phyloP scores from a whole-genome alignment of 2,797 vertebrate species.

The Eulemur albifrons region DNA sequence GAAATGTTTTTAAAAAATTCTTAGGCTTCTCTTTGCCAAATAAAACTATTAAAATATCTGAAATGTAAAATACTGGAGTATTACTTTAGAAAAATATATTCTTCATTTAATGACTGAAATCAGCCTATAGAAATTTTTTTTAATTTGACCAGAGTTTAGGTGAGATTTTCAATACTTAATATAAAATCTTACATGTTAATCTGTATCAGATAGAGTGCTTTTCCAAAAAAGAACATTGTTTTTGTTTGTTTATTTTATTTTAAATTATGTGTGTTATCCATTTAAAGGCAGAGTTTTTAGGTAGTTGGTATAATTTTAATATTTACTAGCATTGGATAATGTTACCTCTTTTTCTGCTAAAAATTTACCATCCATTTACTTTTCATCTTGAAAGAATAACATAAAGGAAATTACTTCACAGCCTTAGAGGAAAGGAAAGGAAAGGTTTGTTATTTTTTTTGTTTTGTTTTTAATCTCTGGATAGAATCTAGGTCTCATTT shows the following conservation, averaged over 20 bases:
- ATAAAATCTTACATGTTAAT: neutral
- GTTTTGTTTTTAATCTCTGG: neutral
- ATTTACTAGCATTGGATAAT: slow-evolving; percentile 1
- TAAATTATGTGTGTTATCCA: neutral
- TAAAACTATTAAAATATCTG: slow-evolving; percentile 68
- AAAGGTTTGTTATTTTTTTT: no score
- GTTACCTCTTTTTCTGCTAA: neutral
- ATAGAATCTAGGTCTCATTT: neutral
- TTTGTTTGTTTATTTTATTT: neutral
- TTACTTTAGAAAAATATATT: slow-evolving; percentile 58
- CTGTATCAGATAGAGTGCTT: neutral
- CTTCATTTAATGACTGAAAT: slow-evolving; percentile 12
- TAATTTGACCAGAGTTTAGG: neutral
- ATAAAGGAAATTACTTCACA: neutral
- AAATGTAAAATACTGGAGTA: slow-evolving; percentile 63
- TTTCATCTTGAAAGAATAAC: slow-evolving; percentile 7
- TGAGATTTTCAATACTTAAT: slow-evolving; percentile 17
- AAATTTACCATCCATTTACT: neutral
- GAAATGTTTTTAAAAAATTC: slow-evolving; percentile 69
- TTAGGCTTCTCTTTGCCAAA: slow-evolving; percentile 72
- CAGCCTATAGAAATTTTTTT: neutral
- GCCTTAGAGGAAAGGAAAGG: neutral
- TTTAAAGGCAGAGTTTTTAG: slow-evolving; percentile 39
- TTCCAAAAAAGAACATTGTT: neutral
- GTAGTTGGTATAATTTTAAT: neutral